Conservation (phyloP, 2,888 invertebrate species). For the Patella depressa region DNA sequence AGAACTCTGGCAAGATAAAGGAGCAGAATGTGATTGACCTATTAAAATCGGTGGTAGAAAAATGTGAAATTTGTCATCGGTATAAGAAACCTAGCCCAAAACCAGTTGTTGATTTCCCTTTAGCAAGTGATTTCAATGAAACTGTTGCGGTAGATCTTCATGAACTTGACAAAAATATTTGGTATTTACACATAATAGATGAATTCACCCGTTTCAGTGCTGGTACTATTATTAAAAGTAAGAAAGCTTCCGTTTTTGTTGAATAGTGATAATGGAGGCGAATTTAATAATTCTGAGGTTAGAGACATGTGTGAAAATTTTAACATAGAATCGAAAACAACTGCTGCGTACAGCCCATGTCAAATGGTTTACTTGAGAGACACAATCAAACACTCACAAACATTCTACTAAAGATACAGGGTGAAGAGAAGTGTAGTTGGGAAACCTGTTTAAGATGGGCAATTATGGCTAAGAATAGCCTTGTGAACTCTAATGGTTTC, state of each 20-base stretch:
- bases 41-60: neutral
- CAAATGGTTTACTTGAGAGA: conserved; percentile 22
- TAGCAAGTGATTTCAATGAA: conserved; percentile 29
- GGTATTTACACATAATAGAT: conserved; percentile 25
- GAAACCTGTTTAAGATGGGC: conserved; percentile 26
- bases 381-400: conserved; percentile 31
- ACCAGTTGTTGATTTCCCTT: conserved; percentile 22
- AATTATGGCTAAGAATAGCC: conserved; percentile 24
- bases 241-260: conserved; percentile 22
- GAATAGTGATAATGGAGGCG: conserved; percentile 27
- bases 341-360: conserved; percentile 30
- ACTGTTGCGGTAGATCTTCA: conserved; percentile 27
- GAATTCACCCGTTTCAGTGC: conserved; percentile 19
- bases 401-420: conserved; percentile 23
- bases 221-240: no score
- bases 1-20: conserved; percentile 6
- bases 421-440: conserved; percentile 21
- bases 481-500: conserved; percentile 6
- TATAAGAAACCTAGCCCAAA: conserved; percentile 20
- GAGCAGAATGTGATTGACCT: conserved; percentile 13
- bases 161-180: conserved; percentile 20
- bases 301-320: conserved; percentile 26
- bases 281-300: conserved; percentile 25
- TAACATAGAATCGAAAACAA: conserved; percentile 25
- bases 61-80: neutral